phyloP scores from a whole-genome alignment of 1,140 invertebrate species.

The Melitaea cinxia region DNA sequence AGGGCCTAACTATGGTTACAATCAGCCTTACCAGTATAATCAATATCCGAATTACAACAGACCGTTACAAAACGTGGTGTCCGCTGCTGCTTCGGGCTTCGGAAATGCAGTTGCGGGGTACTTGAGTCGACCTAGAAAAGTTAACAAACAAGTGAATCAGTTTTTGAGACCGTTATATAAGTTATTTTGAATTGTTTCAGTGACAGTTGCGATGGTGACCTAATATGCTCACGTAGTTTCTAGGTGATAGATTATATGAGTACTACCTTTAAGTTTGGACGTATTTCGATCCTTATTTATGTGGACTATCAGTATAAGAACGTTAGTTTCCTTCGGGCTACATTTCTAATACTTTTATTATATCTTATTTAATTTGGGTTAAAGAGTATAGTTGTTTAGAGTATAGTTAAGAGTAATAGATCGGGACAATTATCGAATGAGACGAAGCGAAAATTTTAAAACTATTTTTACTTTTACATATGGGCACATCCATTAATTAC shows the following conservation, averaged over 20 bases:
- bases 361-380: no score
- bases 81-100: constrained; percentile 59
- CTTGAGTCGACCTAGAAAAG: constrained; percentile 54
- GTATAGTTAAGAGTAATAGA: no score
- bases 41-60: constrained; percentile 35
- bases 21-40: constrained; percentile 33
- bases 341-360: no score
- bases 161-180: constrained; percentile 59
- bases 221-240: background rate
- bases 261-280: background rate
- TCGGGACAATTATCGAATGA: no score
- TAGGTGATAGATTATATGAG: background rate
- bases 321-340: no score
- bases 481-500: no score
- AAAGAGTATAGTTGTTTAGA: no score
- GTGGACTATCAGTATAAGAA: no score
- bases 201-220: constrained; percentile 10
- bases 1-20: constrained; percentile 32
- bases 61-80: constrained; percentile 55
- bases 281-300: no score
- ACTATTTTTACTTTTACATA: no score
- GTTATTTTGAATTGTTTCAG: constrained; percentile 32
- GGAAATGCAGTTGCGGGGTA: constrained; percentile 56
- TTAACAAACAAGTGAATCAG: constrained; percentile 59
- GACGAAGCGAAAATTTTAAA: no score